Conservation (phyloP, 2,888 invertebrate genomes). For the Luffia ferchaultella region DNA sequence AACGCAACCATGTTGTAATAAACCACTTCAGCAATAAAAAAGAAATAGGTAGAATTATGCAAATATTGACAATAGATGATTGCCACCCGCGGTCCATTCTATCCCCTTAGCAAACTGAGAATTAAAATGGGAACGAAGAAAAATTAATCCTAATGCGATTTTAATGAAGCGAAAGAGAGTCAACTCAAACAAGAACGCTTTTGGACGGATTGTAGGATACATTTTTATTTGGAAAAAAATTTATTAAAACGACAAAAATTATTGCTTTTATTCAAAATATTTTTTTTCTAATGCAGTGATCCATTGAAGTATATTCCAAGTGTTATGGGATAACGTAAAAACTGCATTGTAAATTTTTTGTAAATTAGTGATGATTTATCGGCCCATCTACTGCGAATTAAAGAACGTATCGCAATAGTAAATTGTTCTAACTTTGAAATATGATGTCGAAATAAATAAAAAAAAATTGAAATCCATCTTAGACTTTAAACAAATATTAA, state of each 20-base stretch:
- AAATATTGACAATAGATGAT: constrained; percentile 63
- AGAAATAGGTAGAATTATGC: constrained; percentile 33
- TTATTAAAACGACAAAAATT: neutral
- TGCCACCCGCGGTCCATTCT: constrained; percentile 53
- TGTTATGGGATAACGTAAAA: neutral
- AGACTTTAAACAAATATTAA: too few species aligned
- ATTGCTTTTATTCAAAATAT: neutral
- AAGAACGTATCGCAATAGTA: too few species aligned
- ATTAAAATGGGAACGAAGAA: constrained; percentile 62
- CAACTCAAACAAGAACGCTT: neutral
- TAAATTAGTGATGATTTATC: too few species aligned
- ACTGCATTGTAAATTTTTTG: too few species aligned
- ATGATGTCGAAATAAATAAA: too few species aligned
- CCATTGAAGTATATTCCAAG: neutral
- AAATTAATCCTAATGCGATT: constrained; percentile 67
- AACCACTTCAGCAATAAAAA: neutral
- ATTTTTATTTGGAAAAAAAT: neutral
- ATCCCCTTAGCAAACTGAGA: constrained; percentile 56
- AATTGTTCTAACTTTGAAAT: too few species aligned
- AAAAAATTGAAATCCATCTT: too few species aligned
- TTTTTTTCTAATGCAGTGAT: neutral
- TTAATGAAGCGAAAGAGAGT: constrained; percentile 53
- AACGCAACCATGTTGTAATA: too few species aligned
- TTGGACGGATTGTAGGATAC: neutral
- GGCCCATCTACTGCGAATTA: too few species aligned